Evolutionary conservation across 2,888 invertebrate species (phyloP), one percentile per base, ranked within the genome.

Genomic region (Caenorhabditis plicata): DNA sequence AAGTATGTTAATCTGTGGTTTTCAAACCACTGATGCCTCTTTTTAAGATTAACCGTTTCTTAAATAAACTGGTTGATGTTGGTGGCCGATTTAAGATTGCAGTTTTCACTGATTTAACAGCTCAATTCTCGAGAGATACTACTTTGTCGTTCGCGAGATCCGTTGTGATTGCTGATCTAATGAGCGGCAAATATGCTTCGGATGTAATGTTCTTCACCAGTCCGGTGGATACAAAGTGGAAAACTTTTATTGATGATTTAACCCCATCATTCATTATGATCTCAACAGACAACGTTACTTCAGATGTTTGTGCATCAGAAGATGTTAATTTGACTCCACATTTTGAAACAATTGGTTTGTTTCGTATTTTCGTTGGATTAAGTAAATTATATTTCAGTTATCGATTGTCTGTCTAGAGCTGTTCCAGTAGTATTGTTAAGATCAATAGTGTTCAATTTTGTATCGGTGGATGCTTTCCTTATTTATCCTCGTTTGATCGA

Each of bases 251-350:
- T 38, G 49, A 68, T 26, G 74, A 77, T 36, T 42, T 80, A 32
- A 79, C 78, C 13, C 79, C 79, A 9, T 80, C 79, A 1, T 79
- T 79, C 56, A 42, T 79, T 52, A 68, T 78, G 65, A 68, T 79
- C 51, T 79, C 78, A 9, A 68, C 71, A 5, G 77, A 78, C 32
- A 74, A 75, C 49, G 64, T 76, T 15, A 64, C 70, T 20, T 46
- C 44, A 15, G 64, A 65, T 9, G 64, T 74, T 4, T 69, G 73
- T 33, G 64, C 66, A 7, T 61, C 66, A 26, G 55, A 65, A 32
- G 68, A 72, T 19, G 58, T 76, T 39, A 57, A 73, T 32, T 64
- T 78, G 31, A 63, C 66, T 4, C 68, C 69, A 23, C 67, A 68
- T 35, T 69, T 78, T 26, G 64, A 71, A 40, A 70, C 74, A 7